Conservation (phyloP, 2,797 vertebrate genomes). For the Typhlichthys eigenmanni region DNA sequence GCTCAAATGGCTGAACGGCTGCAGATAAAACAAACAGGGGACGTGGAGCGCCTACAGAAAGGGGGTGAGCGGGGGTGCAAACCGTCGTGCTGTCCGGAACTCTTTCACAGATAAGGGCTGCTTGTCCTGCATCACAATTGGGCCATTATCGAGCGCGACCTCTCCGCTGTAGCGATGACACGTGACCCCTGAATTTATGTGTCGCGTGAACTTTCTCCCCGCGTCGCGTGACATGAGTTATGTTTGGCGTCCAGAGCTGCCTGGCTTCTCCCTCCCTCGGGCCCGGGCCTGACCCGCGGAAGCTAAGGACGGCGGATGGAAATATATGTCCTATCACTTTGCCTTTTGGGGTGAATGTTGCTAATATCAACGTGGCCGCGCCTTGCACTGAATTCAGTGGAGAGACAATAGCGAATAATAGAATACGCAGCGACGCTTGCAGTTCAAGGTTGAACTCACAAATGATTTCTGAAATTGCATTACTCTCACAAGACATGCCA, state of each 20-base stretch:
- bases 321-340: slow-evolving; percentile 51
- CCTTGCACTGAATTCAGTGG: slow-evolving; percentile 40
- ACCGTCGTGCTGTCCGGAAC: slow-evolving; percentile 27
- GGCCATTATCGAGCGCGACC: slow-evolving; percentile 56
- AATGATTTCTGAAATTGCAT: slow-evolving; percentile 25
- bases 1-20: slow-evolving; percentile 71
- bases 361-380: slow-evolving; percentile 50
- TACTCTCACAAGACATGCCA: slow-evolving; percentile 29
- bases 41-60: slow-evolving; percentile 61
- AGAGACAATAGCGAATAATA: slow-evolving; percentile 19
- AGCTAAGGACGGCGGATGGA: slow-evolving; percentile 23
- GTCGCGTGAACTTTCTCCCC: slow-evolving; percentile 58
- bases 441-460: slow-evolving; percentile 20
- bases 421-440: slow-evolving; percentile 32
- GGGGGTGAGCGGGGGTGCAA: slow-evolving; percentile 10
- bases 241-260: slow-evolving; percentile 59
- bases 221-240: slow-evolving; percentile 50
- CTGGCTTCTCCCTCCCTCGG: slow-evolving; percentile 40
- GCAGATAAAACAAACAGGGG: slow-evolving; percentile 73
- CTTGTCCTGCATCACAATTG: slow-evolving; percentile 55
- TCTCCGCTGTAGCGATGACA: slow-evolving; percentile 52
- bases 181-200: slow-evolving; percentile 66
- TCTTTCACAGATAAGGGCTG: slow-evolving; percentile 60
- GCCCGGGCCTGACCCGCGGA: slow-evolving; percentile 37
- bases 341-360: slow-evolving; percentile 46